phyloP scores from a whole-genome alignment of 2,113 vertebrate species.

The Cariama cristata region DNA sequence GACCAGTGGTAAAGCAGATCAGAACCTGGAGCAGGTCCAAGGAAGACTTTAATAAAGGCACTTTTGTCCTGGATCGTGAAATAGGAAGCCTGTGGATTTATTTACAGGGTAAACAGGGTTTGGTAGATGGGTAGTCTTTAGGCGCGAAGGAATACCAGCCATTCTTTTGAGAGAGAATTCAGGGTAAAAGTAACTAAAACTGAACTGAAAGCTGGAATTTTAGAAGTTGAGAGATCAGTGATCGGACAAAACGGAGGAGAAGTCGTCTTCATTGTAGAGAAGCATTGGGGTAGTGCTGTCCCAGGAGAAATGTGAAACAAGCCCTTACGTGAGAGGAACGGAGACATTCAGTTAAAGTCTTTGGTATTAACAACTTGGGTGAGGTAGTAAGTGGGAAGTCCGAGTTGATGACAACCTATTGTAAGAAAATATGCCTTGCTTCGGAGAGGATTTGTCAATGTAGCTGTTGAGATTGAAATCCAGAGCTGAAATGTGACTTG shows the following conservation, averaged over 20 bases:
- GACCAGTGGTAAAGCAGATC: background rate
- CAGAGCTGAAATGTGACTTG: background rate
- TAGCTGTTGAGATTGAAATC: background rate
- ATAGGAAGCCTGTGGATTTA: slow-evolving; percentile 29
- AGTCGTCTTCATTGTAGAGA: background rate
- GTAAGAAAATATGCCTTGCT: background rate
- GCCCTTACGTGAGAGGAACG: background rate
- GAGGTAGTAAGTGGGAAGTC: background rate
- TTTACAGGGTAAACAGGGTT: slow-evolving; percentile 21
- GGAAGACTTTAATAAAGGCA: slow-evolving; percentile 29
- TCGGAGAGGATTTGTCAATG: background rate
- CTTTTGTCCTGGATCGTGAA: slow-evolving; percentile 24
- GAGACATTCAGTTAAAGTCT: background rate
- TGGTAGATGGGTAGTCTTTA: background rate
- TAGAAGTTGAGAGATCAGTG: background rate
- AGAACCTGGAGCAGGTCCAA: slow-evolving; percentile 9
- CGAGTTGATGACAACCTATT: background rate
- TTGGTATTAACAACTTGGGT: background rate
- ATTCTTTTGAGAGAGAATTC: background rate
- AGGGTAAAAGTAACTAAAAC: background rate
- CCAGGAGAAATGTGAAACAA: background rate
- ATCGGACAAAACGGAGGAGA: background rate
- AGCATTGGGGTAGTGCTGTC: background rate
- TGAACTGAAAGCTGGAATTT: background rate
- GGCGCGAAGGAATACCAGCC: background rate